Evolutionary conservation across 2,113 vertebrate species (phyloP).

Genomic region (Merops nubicus): DNA sequence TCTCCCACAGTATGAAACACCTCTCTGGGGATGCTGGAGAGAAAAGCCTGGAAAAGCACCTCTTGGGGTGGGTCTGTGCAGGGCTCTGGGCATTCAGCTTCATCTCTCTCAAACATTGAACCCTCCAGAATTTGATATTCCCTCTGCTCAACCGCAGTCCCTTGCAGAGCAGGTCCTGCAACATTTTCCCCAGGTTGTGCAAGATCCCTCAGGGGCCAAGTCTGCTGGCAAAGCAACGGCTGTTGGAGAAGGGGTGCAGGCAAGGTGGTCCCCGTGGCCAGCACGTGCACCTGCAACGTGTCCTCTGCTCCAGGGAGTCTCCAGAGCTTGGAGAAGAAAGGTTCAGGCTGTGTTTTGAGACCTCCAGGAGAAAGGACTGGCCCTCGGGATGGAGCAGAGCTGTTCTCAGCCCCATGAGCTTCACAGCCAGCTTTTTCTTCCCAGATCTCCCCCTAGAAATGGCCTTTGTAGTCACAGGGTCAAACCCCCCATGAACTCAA

Average conservation of each 20-base stretch:
- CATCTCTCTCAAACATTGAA: neutral
- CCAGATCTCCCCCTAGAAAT: neutral
- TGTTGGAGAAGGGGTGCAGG: neutral
- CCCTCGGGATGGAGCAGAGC: neutral
- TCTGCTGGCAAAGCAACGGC: neutral
- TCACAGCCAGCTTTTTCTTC: neutral
- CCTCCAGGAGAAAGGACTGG: fast-evolving
- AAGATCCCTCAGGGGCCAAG: neutral
- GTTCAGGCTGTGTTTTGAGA: neutral
- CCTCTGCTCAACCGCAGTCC: neutral
- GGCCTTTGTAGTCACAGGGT: neutral
- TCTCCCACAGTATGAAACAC: neutral
- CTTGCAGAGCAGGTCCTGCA: conserved; percentile 21
- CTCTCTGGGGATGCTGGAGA: neutral
- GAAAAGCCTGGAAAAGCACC: neutral
- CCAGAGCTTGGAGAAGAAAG: neutral
- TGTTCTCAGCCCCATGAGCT: neutral
- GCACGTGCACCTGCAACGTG: fast-evolving
- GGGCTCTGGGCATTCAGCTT: neutral
- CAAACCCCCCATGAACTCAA: neutral
- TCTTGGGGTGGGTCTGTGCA: fast-evolving
- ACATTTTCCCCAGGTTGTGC: neutral
- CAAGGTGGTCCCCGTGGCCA: neutral
- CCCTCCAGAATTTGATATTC: neutral
- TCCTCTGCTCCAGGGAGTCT: neutral